These are phyloP conservation scores for Oncorhynchus masou DNA, from an alignment of 2,113 vertebrate genomes.

Conservation along the genomic window DNA sequence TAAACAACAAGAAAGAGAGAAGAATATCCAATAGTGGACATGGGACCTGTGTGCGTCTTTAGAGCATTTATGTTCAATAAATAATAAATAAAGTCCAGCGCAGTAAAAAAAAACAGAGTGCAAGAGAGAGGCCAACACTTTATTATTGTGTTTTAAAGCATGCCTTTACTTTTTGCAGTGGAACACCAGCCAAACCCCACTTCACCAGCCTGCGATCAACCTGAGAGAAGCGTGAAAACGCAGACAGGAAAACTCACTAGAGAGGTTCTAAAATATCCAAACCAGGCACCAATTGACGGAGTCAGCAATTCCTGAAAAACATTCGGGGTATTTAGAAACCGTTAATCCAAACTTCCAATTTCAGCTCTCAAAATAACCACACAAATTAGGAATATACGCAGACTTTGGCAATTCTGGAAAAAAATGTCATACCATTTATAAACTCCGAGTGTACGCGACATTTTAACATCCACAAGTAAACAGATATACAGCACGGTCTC, in stretches of 20 bases:
- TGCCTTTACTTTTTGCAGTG: slow-evolving; percentile 12
- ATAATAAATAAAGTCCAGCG: slow-evolving; percentile 31
- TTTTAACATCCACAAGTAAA: neutral
- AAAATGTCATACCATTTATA: neutral
- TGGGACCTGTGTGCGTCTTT: slow-evolving; percentile 33
- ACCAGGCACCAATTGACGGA: neutral
- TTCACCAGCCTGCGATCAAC: neutral
- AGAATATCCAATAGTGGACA: slow-evolving; percentile 28
- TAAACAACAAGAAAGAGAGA: slow-evolving; percentile 4
- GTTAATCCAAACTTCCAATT: neutral
- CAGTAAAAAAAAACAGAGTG: slow-evolving; percentile 8
- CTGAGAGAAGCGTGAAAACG: neutral
- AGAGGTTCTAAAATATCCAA: neutral
- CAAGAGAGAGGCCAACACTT: slow-evolving; percentile 14
- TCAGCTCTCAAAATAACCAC: neutral
- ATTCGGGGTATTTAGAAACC: neutral
- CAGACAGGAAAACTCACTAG: neutral
- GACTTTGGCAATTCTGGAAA: neutral
- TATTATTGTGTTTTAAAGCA: slow-evolving; percentile 27
- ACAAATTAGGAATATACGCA: neutral
- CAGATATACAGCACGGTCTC: neutral
- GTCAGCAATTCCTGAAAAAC: neutral
- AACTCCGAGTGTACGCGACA: neutral
- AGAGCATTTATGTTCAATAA: slow-evolving; percentile 35
- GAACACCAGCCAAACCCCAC: neutral